These are phyloP conservation scores for Galeruca laticollis DNA, from an alignment of 2,888 invertebrate genomes.

Conservation along the genomic window DNA sequence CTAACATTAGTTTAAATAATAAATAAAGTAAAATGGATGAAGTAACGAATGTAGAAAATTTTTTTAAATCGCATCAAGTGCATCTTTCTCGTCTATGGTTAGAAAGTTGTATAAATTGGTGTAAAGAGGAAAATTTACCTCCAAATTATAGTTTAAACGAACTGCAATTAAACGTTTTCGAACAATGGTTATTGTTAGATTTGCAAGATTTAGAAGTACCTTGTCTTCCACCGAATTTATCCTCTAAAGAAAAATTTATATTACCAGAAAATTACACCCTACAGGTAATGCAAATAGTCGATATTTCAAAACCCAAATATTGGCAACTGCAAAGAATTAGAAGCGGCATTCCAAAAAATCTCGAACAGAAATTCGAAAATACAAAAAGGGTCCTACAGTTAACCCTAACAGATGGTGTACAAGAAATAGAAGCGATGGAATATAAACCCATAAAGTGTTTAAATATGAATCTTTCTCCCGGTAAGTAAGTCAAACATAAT, in stretches of 20 bases:
- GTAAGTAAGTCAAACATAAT: constrained; percentile 52
- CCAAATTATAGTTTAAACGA: constrained; percentile 66
- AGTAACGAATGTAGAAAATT: constrained; percentile 42
- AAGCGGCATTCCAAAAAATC: constrained; percentile 68
- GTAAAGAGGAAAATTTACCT: constrained; percentile 65
- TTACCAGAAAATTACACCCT: constrained; percentile 71
- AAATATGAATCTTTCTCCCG: constrained; percentile 72
- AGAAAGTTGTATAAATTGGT: constrained; percentile 70
- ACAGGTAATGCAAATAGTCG: constrained; percentile 73
- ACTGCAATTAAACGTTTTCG: constrained; percentile 71
- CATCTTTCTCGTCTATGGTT: constrained; percentile 59
- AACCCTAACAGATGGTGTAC: constrained; percentile 80
- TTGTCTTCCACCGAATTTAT: constrained; percentile 72
- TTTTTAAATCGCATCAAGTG: constrained; percentile 47
- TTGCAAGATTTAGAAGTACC: constrained; percentile 74
- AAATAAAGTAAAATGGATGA: constrained; percentile 39
- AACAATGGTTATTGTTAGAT: constrained; percentile 78
- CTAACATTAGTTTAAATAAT: too few relatives aligned
- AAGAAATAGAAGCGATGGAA: constrained; percentile 79
- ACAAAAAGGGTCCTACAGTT: constrained; percentile 78
- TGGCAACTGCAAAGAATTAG: constrained; percentile 66
- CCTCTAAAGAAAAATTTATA: constrained; percentile 64
- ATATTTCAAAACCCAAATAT: constrained; percentile 71
- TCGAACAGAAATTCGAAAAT: constrained; percentile 69
- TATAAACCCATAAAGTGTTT: constrained; percentile 73